These are phyloP conservation scores for Galerucella calmariensis DNA, from an alignment of 2,888 invertebrate species.

Conservation along the genomic window DNA sequence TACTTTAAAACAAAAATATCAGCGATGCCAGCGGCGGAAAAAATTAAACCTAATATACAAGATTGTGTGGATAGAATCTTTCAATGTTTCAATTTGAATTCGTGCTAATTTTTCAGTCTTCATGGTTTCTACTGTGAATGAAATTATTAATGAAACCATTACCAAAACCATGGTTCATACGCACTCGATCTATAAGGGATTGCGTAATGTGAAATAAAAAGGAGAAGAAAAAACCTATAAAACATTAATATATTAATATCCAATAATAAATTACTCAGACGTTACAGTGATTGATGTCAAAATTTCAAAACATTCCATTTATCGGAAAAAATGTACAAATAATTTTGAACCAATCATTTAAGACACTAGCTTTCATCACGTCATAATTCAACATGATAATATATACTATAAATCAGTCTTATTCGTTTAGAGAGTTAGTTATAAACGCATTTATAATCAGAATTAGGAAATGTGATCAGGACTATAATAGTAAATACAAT, in stretches of 20 bases:
- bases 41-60: too few relatives aligned
- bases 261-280: neutral
- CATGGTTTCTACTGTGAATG: too few relatives aligned
- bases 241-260: neutral
- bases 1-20: too few relatives aligned
- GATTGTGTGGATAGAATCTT: too few relatives aligned
- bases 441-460: too few relatives aligned
- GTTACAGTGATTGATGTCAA: neutral
- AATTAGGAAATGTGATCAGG: neutral
- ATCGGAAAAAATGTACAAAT: neutral
- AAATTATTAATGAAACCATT: too few relatives aligned
- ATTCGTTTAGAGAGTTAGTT: conserved; percentile 2
- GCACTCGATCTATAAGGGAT: neutral
- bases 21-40: too few relatives aligned
- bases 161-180: too few relatives aligned
- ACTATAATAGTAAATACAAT: neutral
- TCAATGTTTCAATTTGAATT: too few relatives aligned
- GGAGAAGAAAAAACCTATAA: neutral
- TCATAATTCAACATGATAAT: conserved; percentile 1
- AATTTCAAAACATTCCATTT: neutral
- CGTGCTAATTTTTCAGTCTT: too few relatives aligned
- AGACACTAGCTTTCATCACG: conserved; percentile 9
- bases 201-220: neutral
- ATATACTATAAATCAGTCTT: conserved; percentile 7
- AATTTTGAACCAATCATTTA: conserved; percentile 1